Percentiles rank a stretch among this genome's conserved stretches.
phyloP scores from a whole-genome alignment of 2,797 vertebrate genomes.

The Pempheris klunzingeri region DNA sequence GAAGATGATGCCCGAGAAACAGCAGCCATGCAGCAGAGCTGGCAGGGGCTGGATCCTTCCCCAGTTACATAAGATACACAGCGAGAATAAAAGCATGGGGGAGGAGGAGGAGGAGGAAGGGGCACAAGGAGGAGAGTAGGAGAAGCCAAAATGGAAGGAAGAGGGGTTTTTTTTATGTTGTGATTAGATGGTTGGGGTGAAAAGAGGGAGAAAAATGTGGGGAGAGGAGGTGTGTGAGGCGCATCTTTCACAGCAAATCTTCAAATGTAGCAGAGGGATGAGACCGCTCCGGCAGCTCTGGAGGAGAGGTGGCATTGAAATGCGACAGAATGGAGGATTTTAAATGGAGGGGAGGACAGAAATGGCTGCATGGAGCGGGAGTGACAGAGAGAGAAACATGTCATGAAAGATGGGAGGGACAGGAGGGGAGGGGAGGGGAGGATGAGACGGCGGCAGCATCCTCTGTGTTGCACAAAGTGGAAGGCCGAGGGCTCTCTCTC shows the following conservation, averaged over 20 bases:
- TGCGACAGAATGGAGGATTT: constrained; percentile 59
- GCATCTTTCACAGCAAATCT: constrained; percentile 59
- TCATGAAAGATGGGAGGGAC: constrained; percentile 53
- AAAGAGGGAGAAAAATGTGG: constrained; percentile 37
- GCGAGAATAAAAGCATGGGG: constrained; percentile 66
- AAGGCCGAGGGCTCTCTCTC: constrained; percentile 36
- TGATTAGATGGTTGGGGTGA: constrained; percentile 37
- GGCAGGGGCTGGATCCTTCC: constrained; percentile 74
- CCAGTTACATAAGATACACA: constrained; percentile 82
- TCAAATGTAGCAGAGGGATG: constrained; percentile 60
- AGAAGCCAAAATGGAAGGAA: constrained; percentile 72
- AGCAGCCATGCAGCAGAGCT: constrained; percentile 78
- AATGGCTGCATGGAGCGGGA: constrained; percentile 59
- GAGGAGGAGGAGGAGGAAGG: constrained; percentile 31
- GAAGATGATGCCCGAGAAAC: constrained; percentile 68
- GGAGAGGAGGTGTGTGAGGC: constrained; percentile 23
- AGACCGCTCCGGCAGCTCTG: constrained; percentile 20
- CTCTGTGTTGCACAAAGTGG: constrained; percentile 52
- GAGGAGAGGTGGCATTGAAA: constrained; percentile 48
- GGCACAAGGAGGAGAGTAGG: constrained; percentile 45
- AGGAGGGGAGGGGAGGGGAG: constrained; percentile 25
- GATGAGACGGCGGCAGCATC: constrained; percentile 40
- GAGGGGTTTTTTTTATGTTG: constrained; percentile 44
- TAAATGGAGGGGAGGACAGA: constrained; percentile 68
- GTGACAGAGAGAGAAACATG: constrained; percentile 65